Evolutionary conservation across 2,113 vertebrate genomes (phyloP).

Genomic region (Tor tambroides): DNA sequence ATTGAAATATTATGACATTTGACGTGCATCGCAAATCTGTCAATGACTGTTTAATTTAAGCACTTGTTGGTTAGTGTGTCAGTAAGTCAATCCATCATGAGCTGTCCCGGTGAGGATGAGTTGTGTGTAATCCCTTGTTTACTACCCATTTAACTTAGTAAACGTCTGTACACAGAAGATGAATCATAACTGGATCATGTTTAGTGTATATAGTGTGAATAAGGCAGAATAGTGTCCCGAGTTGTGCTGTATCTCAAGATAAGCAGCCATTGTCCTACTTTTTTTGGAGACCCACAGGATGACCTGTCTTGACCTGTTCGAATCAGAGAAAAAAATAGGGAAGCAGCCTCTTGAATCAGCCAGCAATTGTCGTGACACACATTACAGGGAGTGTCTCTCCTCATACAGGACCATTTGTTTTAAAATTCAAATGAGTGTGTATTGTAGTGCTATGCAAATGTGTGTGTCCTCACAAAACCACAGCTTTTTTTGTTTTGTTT

Average conservation of each 20-base stretch:
- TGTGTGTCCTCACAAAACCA: not conserved
- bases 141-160: slow-evolving; percentile 43
- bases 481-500: not conserved
- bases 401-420: not conserved
- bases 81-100: slow-evolving; percentile 21
- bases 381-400: slow-evolving; percentile 16
- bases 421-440: slow-evolving; percentile 24
- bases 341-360: not conserved
- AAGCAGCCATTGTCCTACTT: not conserved
- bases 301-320: slow-evolving; percentile 19
- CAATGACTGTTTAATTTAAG: not conserved
- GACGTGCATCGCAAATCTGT: not conserved
- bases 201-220: not conserved
- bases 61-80: slow-evolving; percentile 29
- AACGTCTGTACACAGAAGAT: slow-evolving; percentile 22
- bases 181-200: not conserved
- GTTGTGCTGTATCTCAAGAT: not conserved
- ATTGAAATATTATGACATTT: not conserved
- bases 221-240: not conserved
- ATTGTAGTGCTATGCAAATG: slow-evolving; percentile 2
- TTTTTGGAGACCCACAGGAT: not conserved
- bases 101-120: slow-evolving; percentile 10
- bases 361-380: not conserved
- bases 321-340: not conserved
- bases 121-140: slow-evolving; percentile 45